Percentiles rank a stretch among this genome's conserved stretches.
Conservation (phyloP, 2,888 invertebrate species). For the Amiota communis region DNA sequence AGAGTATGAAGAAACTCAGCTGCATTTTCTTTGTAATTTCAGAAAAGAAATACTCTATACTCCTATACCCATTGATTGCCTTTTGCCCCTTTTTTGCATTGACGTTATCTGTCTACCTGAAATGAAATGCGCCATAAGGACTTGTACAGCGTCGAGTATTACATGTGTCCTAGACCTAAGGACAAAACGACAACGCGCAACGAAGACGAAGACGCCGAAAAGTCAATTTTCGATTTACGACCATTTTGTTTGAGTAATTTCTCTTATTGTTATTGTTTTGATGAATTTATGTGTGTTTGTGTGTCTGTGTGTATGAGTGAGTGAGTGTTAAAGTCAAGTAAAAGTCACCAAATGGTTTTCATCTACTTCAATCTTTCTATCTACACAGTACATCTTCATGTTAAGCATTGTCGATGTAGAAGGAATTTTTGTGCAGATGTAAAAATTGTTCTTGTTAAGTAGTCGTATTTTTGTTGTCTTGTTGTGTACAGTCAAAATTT, state of each 20-base stretch:
- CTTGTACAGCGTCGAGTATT: conserved; percentile 4
- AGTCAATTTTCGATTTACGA: conserved; percentile 71
- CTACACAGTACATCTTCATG: too few relatives aligned
- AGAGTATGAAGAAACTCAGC: conserved; percentile 12
- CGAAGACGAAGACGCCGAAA: conserved; percentile 60
- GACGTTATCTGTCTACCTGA: conserved; percentile 14
- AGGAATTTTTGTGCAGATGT: conserved; percentile 45
- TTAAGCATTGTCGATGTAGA: too few relatives aligned
- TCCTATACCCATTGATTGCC: not conserved
- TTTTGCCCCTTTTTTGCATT: conserved; percentile 11
- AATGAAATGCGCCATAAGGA: conserved; percentile 5
- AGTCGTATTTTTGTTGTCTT: too few relatives aligned
- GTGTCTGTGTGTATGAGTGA: not conserved
- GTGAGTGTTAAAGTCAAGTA: too few relatives aligned
- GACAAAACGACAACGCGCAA: conserved; percentile 1
- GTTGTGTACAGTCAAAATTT: too few relatives aligned
- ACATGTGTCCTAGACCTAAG: conserved; percentile 11
- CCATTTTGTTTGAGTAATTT: conserved; percentile 70
- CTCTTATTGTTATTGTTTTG: conserved; percentile 33
- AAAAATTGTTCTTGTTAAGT: conserved; percentile 38
- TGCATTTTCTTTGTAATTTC: conserved; percentile 26
- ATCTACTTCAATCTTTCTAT: conserved; percentile 17
- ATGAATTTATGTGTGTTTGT: conserved; percentile 11
- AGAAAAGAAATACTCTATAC: not conserved
- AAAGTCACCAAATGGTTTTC: conserved; percentile 21